Evolutionary conservation across 92 coral and sea anemone species (phyloP).

Genomic region (Heteractis magnifica): DNA sequence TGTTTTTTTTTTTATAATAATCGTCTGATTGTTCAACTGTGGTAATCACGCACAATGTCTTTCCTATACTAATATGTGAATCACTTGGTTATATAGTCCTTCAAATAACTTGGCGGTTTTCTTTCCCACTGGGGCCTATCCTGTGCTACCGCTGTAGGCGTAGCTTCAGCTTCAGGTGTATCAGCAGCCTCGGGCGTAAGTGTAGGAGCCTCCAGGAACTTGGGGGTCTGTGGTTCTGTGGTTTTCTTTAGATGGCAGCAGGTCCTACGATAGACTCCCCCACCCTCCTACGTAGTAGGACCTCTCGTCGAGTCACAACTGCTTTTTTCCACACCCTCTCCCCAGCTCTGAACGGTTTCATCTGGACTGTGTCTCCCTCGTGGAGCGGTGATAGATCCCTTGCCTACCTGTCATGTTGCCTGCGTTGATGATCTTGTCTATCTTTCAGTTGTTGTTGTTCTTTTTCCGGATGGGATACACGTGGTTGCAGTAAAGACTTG

Average conservation of each 20-base stretch:
- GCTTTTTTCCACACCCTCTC: too few relatives aligned
- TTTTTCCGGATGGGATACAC: background rate
- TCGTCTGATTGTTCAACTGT: slow-evolving; percentile 1
- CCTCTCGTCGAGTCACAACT: too few relatives aligned
- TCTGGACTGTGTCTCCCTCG: slow-evolving; percentile 30
- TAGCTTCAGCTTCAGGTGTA: slow-evolving; percentile 2
- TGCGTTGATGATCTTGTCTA: slow-evolving; percentile 5
- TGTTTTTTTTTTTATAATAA: too few relatives aligned
- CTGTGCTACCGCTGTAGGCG: background rate
- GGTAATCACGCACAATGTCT: background rate
- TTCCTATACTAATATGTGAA: background rate
- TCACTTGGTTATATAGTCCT: slow-evolving; percentile 1
- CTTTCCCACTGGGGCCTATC: slow-evolving; percentile 1
- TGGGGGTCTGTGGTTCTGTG: slow-evolving; percentile 1
- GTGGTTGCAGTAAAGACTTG: background rate
- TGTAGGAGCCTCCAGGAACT: background rate
- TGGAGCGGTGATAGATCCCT: background rate
- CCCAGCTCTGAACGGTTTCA: slow-evolving; percentile 37
- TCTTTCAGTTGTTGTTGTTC: background rate
- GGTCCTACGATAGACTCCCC: slow-evolving; percentile 3
- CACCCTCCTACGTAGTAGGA: too few relatives aligned
- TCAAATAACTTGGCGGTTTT: slow-evolving; percentile 1
- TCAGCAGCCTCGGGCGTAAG: slow-evolving; percentile 1
- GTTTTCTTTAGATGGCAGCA: background rate
- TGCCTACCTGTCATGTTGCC: background rate